These are phyloP conservation scores for Hippocampus kuda DNA, from an alignment of 2,797 vertebrate species.

Conservation along the genomic window DNA sequence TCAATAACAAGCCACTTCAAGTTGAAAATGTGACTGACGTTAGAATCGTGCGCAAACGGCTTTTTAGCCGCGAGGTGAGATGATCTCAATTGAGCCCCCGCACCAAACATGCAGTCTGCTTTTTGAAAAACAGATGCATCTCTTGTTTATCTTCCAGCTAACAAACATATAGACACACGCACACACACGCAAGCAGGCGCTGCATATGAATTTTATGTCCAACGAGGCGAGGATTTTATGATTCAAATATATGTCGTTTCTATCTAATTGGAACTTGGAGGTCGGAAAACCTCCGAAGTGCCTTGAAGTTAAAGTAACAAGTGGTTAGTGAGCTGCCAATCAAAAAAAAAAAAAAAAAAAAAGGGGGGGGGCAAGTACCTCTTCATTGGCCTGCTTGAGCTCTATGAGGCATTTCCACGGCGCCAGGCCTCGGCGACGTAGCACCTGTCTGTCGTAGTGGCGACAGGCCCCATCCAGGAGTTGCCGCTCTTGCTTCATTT, in stretches of 20 bases:
- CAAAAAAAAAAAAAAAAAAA: not conserved
- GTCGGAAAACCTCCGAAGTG: not conserved
- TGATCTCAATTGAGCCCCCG: not conserved
- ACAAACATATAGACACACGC: no score
- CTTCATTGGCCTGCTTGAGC: conserved; percentile 55
- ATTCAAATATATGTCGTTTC: not conserved
- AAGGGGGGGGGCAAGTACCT: conserved; percentile 57
- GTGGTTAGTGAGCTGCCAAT: not conserved
- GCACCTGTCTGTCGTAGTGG: conserved; percentile 68
- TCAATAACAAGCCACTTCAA: conserved; percentile 3
- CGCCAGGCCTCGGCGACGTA: conserved; percentile 69
- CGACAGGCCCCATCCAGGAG: conserved; percentile 64
- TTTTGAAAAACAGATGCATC: not conserved
- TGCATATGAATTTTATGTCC: not conserved
- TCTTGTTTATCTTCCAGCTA: not conserved
- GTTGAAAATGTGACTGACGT: not conserved
- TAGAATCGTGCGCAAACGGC: not conserved
- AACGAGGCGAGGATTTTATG: not conserved
- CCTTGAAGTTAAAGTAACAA: not conserved
- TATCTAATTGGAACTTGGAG: conserved; percentile 1
- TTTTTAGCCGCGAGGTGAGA: not conserved
- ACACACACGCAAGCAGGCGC: not conserved
- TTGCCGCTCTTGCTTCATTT: conserved; percentile 65
- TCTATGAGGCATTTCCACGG: conserved; percentile 80
- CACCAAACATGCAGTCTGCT: not conserved